Evolutionary conservation across 2,888 invertebrate species (phyloP).

Genomic region (Latheticus oryzae): DNA sequence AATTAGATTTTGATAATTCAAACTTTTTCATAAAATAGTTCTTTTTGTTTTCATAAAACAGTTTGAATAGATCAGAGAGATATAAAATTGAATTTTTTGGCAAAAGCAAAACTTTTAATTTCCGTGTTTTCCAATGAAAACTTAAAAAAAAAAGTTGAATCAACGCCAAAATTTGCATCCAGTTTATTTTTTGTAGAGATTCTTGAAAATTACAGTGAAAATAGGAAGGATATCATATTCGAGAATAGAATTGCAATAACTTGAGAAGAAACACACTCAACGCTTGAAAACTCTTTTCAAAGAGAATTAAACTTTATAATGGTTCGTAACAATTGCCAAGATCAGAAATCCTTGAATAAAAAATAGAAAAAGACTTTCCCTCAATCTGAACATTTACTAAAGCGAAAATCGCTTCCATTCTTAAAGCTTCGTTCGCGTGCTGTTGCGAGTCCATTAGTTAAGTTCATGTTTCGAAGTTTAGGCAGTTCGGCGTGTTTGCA

Average conservation of each 20-base stretch:
- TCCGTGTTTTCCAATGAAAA: too few species aligned
- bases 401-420: slow-evolving; percentile 38
- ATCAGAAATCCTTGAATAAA: slow-evolving; percentile 26
- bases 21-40: too few species aligned
- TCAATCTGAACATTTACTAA: slow-evolving; percentile 14
- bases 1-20: too few species aligned
- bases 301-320: slow-evolving; percentile 37
- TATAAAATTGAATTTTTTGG: too few species aligned
- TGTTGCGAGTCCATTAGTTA: slow-evolving; percentile 58
- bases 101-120: too few species aligned
- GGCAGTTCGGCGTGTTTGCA: slow-evolving; percentile 56
- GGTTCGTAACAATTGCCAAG: slow-evolving; percentile 29
- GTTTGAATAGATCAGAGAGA: too few species aligned
- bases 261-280: slow-evolving; percentile 25
- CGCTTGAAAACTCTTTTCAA: slow-evolving; percentile 28
- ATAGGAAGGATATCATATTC: too few species aligned
- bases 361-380: slow-evolving; percentile 24
- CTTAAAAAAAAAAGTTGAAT: too few species aligned
- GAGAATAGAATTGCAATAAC: slow-evolving; percentile 24
- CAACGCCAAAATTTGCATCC: too few species aligned
- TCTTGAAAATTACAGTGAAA: too few species aligned
- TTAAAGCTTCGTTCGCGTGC: slow-evolving; percentile 54
- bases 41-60: too few species aligned
- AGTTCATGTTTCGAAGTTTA: slow-evolving; percentile 59
- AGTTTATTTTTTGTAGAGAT: too few species aligned